phyloP scores from a whole-genome alignment of 1,140 invertebrate species.

The Drosophila virilis region DNA sequence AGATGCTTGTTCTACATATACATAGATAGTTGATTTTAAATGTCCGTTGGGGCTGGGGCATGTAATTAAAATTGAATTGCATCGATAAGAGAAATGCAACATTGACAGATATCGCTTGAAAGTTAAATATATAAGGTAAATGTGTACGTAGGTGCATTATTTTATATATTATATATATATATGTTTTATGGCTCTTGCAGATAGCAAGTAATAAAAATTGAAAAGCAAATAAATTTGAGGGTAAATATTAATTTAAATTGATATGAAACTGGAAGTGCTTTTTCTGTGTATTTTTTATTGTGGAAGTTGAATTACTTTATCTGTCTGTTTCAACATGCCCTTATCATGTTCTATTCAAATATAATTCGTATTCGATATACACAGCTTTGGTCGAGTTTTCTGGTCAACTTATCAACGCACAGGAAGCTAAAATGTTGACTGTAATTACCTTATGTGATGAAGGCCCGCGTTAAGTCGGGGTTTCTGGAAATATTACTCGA shows the following conservation, averaged over 20 bases:
- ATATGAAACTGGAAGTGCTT: neutral
- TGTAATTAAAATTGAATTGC: slow-evolving; percentile 21
- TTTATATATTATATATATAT: neutral
- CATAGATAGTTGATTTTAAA: slow-evolving; percentile 22
- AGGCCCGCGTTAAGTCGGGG: no score
- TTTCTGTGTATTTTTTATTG: no score
- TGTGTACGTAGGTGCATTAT: neutral
- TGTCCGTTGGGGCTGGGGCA: slow-evolving; percentile 7
- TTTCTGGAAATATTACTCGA: no score
- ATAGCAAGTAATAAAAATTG: neutral
- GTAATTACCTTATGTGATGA: no score
- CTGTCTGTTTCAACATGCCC: no score
- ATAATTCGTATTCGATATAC: no score
- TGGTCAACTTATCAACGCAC: no score
- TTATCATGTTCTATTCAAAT: no score
- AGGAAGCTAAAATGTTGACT: no score
- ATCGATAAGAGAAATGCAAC: slow-evolving; percentile 7
- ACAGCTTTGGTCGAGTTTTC: no score
- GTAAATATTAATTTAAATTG: neutral
- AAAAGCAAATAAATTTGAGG: neutral
- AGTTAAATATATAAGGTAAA: neutral
- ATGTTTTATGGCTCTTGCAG: neutral
- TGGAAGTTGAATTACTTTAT: no score
- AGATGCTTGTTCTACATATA: slow-evolving; percentile 46
- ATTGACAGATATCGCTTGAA: slow-evolving; percentile 10